Percentiles rank a stretch among this genome's conserved stretches.
Evolutionary conservation across 2,797 vertebrate species (phyloP).

Genomic region (Neosalanx taihuensis): DNA sequence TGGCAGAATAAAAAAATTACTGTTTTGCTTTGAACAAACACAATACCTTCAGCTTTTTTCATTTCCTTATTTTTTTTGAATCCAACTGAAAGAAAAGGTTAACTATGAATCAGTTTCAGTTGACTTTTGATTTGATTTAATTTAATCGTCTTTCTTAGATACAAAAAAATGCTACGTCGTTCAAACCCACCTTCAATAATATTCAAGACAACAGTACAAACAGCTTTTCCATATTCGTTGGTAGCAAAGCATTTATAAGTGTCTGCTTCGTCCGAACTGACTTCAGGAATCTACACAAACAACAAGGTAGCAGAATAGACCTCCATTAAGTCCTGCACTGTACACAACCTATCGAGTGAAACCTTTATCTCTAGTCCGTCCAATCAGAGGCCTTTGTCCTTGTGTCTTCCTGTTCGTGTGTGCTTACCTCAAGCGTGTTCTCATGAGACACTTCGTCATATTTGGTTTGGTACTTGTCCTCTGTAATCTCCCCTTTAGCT

Average conservation of each 20-base stretch:
- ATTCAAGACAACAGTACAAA: constrained; percentile 79
- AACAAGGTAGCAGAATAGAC: background rate
- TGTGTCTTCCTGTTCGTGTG: background rate
- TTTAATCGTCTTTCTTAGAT: background rate
- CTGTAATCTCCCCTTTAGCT: constrained; percentile 69
- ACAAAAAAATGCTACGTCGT: background rate
- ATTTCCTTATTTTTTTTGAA: constrained; percentile 79
- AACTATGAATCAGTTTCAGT: background rate
- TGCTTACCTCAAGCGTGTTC: constrained; percentile 78
- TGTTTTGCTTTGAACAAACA: background rate
- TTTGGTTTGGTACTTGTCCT: constrained; percentile 70
- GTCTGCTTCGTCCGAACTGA: constrained; percentile 75
- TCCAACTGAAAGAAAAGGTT: constrained; percentile 74
- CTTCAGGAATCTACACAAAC: constrained; percentile 70
- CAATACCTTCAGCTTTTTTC: constrained; percentile 60
- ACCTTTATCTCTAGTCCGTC: too few relatives aligned
- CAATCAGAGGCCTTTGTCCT: background rate
- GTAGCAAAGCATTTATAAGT: constrained; percentile 82
- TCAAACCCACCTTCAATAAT: constrained; percentile 78
- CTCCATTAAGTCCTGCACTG: background rate
- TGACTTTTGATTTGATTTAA: background rate
- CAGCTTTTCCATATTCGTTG: constrained; percentile 83
- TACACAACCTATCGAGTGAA: too few relatives aligned
- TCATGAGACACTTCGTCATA: constrained; percentile 65
- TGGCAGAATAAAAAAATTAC: background rate